phyloP scores from a whole-genome alignment of 2,888 invertebrate genomes.

The Tiliacea aurago region DNA sequence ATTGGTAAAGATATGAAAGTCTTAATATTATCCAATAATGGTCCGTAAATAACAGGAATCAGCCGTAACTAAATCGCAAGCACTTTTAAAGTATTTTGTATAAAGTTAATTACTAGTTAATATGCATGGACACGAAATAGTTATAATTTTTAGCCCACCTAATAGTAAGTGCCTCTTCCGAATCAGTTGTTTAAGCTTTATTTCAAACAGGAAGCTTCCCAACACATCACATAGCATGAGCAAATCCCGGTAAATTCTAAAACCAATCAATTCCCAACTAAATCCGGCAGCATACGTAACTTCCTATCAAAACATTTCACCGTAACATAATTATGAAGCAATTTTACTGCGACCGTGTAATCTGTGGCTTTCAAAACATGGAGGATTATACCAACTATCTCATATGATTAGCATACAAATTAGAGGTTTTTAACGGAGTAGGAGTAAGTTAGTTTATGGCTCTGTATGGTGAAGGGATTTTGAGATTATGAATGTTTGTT shows the following conservation, averaged over 20 bases:
- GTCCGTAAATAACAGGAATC: no score
- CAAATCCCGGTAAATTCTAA: slow-evolving; percentile 29
- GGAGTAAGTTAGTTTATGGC: slow-evolving; percentile 58
- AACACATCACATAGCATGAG: neutral
- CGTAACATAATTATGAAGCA: slow-evolving; percentile 55
- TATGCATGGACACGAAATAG: no score
- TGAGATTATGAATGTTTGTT: slow-evolving; percentile 65
- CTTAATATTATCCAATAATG: no score
- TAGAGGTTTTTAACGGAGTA: slow-evolving; percentile 71
- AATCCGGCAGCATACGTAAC: slow-evolving; percentile 39
- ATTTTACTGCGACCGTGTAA: slow-evolving; percentile 57
- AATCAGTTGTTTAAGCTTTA: neutral
- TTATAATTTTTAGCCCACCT: no score
- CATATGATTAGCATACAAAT: slow-evolving; percentile 79
- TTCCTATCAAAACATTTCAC: slow-evolving; percentile 50
- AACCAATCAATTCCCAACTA: slow-evolving; percentile 49
- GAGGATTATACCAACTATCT: slow-evolving; percentile 71
- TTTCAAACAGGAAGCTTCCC: neutral
- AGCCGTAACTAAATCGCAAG: neutral
- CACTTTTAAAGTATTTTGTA: neutral
- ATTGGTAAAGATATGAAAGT: no score
- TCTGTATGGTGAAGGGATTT: slow-evolving; percentile 57
- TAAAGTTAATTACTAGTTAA: neutral
- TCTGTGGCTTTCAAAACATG: slow-evolving; percentile 56
- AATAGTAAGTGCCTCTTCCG: neutral